phyloP scores from a whole-genome alignment of 2,797 vertebrate species.

The Myotis pilosus region DNA sequence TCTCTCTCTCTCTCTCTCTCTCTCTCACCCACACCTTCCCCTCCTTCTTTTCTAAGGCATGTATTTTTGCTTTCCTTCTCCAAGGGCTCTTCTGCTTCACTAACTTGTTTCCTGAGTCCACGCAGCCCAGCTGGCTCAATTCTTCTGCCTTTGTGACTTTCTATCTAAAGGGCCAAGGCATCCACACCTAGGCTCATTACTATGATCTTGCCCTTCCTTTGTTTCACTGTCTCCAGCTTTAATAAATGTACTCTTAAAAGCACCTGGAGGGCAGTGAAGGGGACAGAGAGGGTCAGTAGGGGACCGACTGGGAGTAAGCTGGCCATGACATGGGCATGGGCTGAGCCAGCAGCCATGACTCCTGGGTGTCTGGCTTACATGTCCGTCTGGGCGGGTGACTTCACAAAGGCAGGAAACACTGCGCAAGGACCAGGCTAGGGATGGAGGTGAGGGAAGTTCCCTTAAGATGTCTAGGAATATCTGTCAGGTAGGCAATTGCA shows the following conservation, averaged over 20 bases:
- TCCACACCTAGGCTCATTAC: background rate
- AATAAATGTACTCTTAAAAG: background rate
- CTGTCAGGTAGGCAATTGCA: background rate
- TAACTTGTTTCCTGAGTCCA: background rate
- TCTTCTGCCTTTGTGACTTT: background rate
- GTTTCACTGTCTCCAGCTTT: background rate
- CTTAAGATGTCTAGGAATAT: background rate
- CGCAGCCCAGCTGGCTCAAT: background rate
- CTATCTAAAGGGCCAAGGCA: background rate
- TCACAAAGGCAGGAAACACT: background rate
- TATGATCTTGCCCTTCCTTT: too few species aligned
- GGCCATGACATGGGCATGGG: background rate
- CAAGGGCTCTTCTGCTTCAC: background rate
- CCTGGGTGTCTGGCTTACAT: background rate
- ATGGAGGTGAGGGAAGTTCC: background rate
- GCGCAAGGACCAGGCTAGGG: background rate
- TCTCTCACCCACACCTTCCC: background rate
- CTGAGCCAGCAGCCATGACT: background rate
- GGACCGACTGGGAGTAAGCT: background rate
- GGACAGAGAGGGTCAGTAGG: background rate
- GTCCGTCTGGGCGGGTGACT: background rate
- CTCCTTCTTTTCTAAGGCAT: background rate
- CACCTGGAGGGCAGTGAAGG: background rate
- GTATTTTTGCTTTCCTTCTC: background rate
- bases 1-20: too few species aligned